Conservation (phyloP, 2,113 vertebrate genomes). For the Ailuropoda melanoleuca region DNA sequence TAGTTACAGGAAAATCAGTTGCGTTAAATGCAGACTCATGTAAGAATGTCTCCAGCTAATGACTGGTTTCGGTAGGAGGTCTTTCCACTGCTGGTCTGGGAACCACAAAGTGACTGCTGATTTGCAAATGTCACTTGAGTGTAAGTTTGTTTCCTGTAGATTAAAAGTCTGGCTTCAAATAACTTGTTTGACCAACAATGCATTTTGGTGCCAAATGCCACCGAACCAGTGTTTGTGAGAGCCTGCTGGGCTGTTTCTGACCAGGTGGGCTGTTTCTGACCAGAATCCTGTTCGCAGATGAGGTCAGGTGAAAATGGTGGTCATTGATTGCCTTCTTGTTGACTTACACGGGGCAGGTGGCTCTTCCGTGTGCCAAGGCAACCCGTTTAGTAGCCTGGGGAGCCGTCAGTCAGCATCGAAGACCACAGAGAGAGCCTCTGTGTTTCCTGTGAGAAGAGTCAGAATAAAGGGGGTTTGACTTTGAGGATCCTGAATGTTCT, state of each 20-base stretch:
- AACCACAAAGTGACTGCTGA: not conserved
- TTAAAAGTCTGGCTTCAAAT: not conserved
- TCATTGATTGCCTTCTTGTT: not conserved
- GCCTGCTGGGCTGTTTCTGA: not conserved
- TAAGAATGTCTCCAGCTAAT: no score
- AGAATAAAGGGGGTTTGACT: not conserved
- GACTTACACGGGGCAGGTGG: accelerated
- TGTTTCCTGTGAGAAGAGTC: not conserved
- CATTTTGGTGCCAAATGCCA: not conserved
- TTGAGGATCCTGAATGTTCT: not conserved
- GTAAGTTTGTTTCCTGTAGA: not conserved
- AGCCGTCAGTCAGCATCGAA: not conserved
- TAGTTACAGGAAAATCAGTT: not conserved
- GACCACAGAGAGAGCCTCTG: not conserved
- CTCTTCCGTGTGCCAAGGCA: not conserved
- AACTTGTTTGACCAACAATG: not conserved
- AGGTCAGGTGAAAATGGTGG: not conserved
- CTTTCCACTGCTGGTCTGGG: not conserved
- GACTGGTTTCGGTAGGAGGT: not conserved
- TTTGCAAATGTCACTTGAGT: not conserved
- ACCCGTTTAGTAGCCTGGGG: not conserved
- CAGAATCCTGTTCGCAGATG: not conserved
- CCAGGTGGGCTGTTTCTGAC: not conserved
- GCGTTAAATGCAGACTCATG: not conserved
- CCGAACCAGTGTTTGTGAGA: not conserved